phyloP scores from a whole-genome alignment of 2,888 invertebrate species.

The Drosophila setosimentum region DNA sequence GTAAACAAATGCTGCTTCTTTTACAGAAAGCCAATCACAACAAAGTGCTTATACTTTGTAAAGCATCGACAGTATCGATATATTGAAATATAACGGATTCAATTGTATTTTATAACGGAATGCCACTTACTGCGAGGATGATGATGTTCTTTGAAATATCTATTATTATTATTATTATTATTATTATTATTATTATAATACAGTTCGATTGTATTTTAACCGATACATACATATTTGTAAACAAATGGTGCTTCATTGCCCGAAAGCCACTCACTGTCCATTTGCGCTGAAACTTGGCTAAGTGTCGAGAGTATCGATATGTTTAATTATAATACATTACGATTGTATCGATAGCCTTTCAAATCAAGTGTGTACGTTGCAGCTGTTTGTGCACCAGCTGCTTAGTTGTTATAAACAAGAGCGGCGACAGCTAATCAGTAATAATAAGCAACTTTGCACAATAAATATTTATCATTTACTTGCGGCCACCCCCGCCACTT shows the following conservation, averaged over 20 bases:
- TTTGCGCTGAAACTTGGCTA: neutral
- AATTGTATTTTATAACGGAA: neutral
- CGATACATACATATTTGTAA: too few relatives aligned
- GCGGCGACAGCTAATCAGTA: slow-evolving; percentile 36
- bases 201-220: too few relatives aligned
- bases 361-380: slow-evolving; percentile 20
- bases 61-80: slow-evolving; percentile 12
- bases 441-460: slow-evolving; percentile 36
- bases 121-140: neutral
- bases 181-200: too few relatives aligned
- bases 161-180: too few relatives aligned
- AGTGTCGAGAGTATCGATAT: neutral
- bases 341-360: neutral
- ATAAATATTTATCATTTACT: slow-evolving; percentile 40
- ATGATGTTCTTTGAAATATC: too few relatives aligned
- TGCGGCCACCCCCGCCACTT: slow-evolving; percentile 10
- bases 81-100: neutral
- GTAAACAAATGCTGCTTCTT: slow-evolving; percentile 68
- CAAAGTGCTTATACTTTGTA: too few relatives aligned
- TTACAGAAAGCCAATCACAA: neutral
- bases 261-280: neutral
- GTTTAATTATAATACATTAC: neutral
- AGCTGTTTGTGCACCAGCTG: slow-evolving; percentile 34
- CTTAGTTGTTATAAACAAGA: slow-evolving; percentile 43
- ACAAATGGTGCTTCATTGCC: too few relatives aligned